Evolutionary conservation across 2,113 vertebrate genomes (phyloP), one percentile per base, ranked within the genome.

Genomic region (Strix aluco): DNA sequence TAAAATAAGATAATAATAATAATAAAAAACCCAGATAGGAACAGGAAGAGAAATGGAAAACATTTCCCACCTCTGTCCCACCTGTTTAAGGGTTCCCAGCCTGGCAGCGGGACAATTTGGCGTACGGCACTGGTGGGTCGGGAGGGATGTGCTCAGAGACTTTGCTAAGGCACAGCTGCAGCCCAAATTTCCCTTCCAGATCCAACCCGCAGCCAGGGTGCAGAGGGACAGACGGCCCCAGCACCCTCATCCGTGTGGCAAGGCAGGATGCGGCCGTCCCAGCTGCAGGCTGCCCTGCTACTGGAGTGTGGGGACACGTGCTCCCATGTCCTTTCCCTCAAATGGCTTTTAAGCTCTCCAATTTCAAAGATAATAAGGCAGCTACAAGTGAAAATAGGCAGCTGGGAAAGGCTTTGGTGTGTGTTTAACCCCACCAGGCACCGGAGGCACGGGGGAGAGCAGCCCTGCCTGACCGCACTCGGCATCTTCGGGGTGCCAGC

Each of bases 1-100:
- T 29, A 40, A 84, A 90, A 92, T 89, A 77, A 81, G 92, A 84
- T 46, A 54, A 88, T 25, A 61, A 78, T n/a, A 59, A 84, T 58
- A 90, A 61, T 20, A 38, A 65, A n/a, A 72, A 58, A 8, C 32
- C 62, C 72, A 78, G 79, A 36, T 29, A 73, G 92, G 87, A 96
- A 42, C 77, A 57, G 52, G 94, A 92, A 96, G 96, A 87, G 77
- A 88, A 96, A 95, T 47, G 63, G 90, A 90, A 81, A 74, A 72
- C 67, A 72, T 83, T 67, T 59, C 62, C 83, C 8, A 34, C 93
- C 95, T 94, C 86, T 93, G 84, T 95, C 86, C 94, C 90, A 66
- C 70, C 74, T 61, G 22, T 81, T 94, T 75, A 55, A 94, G 92
- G 80, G 55, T 40, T 88, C 88, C 72, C 63, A 69, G 79, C 74